Evolutionary conservation across 2,797 vertebrate genomes (phyloP), one percentile per base, ranked within the genome.

Genomic region (Pseudopleuronectes americanus): DNA sequence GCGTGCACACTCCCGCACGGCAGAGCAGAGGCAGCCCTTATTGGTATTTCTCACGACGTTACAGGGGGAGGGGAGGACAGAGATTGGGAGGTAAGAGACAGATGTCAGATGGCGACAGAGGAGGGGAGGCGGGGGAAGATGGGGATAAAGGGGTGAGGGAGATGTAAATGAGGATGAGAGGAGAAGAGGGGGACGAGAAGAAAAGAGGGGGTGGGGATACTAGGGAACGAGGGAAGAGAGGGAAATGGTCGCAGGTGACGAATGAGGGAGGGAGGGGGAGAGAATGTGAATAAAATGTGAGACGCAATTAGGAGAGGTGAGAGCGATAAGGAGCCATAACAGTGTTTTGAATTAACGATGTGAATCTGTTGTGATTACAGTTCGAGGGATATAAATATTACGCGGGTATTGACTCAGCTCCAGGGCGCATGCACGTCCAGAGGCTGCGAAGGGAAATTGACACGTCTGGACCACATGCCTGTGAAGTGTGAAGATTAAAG

Each of bases 21-120:
- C 36, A 38, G 8, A 10, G 68, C 89, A 90, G 84, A 77, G 80
- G 93, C 95, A 95, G 74, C 95, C 92, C 71, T 92, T 95, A 61
- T 70, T 73, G 94, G 68, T 95, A 94, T 78, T 84, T 83, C 71
- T 83, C 64, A 69, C 68, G 48, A 8, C 5, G 13, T 68, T 28
- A 38, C 45, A 7, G 64, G 64, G 47, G 57, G 51, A 62, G 54
- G 74, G 65, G 54, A 57, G 52, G 52, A 72, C 19, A 54, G 26
- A 61, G 61, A 74, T 69, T 62, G 55, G 43, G 61, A 66, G 63
- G 67, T 58, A 77, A 73, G 74, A 65, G 72, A 62, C 53, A 58
- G 65, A 71, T 76, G 65, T 73, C 61, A 67, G 58, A 68, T 49
- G 51, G 48, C 47, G 26, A 68, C 41, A 8, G 31, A 52, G 45